Percentiles rank a stretch among this genome's conserved stretches.
These are phyloP conservation scores for Pangasius mekongensis DNA, from an alignment of 2,797 vertebrate genomes.

Conservation along the genomic window DNA sequence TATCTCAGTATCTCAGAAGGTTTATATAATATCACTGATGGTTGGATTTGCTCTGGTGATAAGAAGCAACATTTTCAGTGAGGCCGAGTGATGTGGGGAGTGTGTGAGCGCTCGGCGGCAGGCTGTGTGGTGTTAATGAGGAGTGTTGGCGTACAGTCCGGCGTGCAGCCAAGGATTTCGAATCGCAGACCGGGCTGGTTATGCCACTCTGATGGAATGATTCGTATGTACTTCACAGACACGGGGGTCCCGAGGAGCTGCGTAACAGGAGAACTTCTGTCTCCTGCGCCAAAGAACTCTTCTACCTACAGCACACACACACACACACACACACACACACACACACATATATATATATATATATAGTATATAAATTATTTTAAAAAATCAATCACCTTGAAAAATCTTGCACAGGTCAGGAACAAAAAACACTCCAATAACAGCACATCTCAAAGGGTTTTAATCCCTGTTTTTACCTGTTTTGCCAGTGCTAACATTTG, in stretches of 20 bases:
- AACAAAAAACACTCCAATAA: too few species aligned
- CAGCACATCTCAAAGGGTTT: too few species aligned
- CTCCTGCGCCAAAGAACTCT: slow-evolving; percentile 70
- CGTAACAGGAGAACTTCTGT: slow-evolving; percentile 67
- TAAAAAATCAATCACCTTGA: too few species aligned
- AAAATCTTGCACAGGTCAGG: too few species aligned
- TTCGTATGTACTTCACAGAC: slow-evolving; percentile 69
- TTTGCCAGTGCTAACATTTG: background rate
- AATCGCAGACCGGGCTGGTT: slow-evolving; percentile 73
- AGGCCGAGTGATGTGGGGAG: background rate
- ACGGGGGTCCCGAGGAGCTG: slow-evolving; percentile 75
- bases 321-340: slow-evolving; percentile 3
- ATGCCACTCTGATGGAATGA: slow-evolving; percentile 69
- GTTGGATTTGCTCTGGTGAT: background rate
- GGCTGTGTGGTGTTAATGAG: background rate
- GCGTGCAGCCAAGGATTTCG: slow-evolving; percentile 76
- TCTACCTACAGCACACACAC: slow-evolving; percentile 53
- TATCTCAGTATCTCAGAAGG: background rate
- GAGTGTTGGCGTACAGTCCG: slow-evolving; percentile 68
- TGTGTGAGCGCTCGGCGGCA: background rate
- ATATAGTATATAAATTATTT: too few species aligned
- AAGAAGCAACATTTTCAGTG: background rate
- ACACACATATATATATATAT: background rate
- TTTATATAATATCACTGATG: background rate
- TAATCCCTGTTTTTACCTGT: too few species aligned